Percentiles rank a stretch among this genome's conserved stretches.
Evolutionary conservation across 2,797 vertebrate genomes (phyloP).

Genomic region (Darevskia nairensis): DNA sequence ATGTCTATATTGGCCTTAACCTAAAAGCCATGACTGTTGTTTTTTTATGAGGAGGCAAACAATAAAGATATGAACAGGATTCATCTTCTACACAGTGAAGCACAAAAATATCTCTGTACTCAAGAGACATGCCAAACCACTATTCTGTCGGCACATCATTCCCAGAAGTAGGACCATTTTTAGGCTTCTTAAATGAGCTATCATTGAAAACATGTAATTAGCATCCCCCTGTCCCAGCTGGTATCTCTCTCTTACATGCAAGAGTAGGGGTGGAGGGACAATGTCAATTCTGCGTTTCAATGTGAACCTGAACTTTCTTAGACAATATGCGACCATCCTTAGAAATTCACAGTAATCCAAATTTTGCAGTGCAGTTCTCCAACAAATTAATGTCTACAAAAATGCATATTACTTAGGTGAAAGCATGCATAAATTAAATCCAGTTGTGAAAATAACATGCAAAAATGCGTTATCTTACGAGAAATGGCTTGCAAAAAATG

Average conservation of each 20-base stretch:
- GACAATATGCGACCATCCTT: too few species aligned
- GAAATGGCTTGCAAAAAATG: too few species aligned
- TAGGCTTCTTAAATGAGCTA: slow-evolving; percentile 28
- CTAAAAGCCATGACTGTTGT: slow-evolving; percentile 14
- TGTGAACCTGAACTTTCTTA: too few species aligned
- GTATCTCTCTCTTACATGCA: slow-evolving; percentile 23
- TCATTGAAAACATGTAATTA: slow-evolving; percentile 47
- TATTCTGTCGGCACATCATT: slow-evolving; percentile 24
- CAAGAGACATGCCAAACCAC: slow-evolving; percentile 46
- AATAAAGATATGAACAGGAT: slow-evolving; percentile 45
- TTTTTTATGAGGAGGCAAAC: slow-evolving; percentile 33
- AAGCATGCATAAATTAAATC: too few species aligned
- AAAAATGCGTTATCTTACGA: too few species aligned
- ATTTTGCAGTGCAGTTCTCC: too few species aligned
- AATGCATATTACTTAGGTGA: too few species aligned
- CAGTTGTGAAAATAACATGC: too few species aligned
- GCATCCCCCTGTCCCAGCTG: slow-evolving; percentile 6
- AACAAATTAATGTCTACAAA: too few species aligned
- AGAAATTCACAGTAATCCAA: too few species aligned
- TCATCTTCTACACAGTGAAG: slow-evolving; percentile 42
- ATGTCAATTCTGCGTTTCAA: too few species aligned
- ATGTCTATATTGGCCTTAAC: slow-evolving; percentile 35
- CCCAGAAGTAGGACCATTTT: slow-evolving; percentile 32
- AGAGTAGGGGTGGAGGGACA: too few species aligned
- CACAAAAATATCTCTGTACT: slow-evolving; percentile 40